Evolutionary conservation across 2,888 invertebrate genomes (phyloP).

Genomic region (Sabatieria punctata): DNA sequence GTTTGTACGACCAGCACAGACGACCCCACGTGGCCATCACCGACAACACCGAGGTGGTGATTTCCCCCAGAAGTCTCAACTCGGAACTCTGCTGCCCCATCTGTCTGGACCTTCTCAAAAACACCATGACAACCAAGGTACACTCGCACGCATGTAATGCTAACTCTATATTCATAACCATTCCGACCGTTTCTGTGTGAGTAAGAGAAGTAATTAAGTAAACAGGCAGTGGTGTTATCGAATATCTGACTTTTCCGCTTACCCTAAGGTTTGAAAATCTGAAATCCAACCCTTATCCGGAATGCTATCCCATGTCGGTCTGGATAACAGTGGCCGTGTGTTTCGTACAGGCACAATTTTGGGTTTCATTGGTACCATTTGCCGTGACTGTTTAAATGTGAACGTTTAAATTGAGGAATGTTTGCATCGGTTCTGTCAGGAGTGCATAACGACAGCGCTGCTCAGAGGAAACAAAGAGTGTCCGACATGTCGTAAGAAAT

Average conservation of each 20-base stretch:
- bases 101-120: conserved; percentile 73
- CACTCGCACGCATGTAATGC: no score
- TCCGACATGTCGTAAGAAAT: conserved; percentile 91
- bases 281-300: no score
- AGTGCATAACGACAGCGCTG: conserved; percentile 92
- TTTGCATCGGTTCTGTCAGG: conserved; percentile 91
- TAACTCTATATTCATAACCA: no score
- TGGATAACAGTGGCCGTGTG: no score
- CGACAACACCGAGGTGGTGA: conserved; percentile 63
- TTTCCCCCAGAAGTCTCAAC: conserved; percentile 39
- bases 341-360: no score
- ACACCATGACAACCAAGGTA: conserved; percentile 95
- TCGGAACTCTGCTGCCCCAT: conserved; percentile 88
- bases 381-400: no score
- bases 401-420: conserved; percentile 48
- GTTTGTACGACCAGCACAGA: conserved; percentile 80
- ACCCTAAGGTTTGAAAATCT: no score
- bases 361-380: no score
- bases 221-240: not conserved
- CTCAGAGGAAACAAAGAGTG: conserved; percentile 97
- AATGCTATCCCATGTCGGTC: no score
- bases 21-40: conserved; percentile 89
- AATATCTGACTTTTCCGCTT: no score
- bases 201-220: no score
- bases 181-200: no score